phyloP scores from a whole-genome alignment of 1,140 invertebrate species.

The Mylabris phalerata region DNA sequence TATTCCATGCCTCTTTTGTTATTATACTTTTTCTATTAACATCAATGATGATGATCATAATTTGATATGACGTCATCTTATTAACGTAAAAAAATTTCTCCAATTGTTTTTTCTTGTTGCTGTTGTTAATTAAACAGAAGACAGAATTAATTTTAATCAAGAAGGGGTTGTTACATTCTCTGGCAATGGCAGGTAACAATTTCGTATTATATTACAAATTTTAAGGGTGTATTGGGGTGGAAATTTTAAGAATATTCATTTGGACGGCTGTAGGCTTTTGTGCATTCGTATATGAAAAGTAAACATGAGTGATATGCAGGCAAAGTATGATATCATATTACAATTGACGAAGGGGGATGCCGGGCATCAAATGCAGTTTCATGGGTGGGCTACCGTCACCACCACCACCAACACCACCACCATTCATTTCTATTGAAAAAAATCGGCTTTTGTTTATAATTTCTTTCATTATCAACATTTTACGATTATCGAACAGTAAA shows the following conservation, averaged over 20 bases:
- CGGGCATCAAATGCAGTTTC: conserved; percentile 4
- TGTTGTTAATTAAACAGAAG: no score
- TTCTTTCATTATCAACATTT: not conserved
- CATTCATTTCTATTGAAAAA: not conserved
- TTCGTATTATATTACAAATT: not conserved
- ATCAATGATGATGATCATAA: conserved; percentile 7
- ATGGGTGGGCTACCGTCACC: conserved; percentile 10
- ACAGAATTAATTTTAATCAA: no score
- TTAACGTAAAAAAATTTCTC: no score
- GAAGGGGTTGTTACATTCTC: no score
- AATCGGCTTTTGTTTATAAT: not conserved
- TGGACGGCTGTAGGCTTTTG: conserved; percentile 24
- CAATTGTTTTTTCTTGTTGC: no score
- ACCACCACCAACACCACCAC: not conserved
- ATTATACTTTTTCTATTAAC: not conserved
- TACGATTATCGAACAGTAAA: conserved; percentile 21
- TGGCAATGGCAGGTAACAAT: no score
- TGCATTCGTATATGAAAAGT: conserved; percentile 36
- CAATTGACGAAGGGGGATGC: conserved; percentile 26
- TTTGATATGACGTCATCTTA: conserved; percentile 14
- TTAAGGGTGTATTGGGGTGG: not conserved
- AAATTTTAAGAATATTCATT: conserved; percentile 4
- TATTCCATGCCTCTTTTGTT: not conserved
- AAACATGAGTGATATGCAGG: conserved; percentile 30
- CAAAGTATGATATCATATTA: conserved; percentile 33